Evolutionary conservation across 2,113 vertebrate species (phyloP).

Genomic region (Vulpes ferrilata): DNA sequence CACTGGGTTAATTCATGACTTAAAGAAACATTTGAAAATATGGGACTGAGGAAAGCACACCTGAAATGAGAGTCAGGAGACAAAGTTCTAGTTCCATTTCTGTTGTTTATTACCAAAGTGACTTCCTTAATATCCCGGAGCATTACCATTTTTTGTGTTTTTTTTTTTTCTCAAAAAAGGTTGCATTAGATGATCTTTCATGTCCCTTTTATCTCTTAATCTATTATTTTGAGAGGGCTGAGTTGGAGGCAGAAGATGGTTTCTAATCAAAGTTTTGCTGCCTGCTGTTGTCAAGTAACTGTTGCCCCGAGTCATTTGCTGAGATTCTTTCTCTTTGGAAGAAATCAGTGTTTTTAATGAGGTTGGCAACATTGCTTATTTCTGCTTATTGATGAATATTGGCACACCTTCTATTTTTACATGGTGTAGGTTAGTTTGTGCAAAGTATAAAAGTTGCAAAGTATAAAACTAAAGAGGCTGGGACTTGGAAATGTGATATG

Average conservation of each 20-base stretch:
- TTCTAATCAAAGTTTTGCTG: neutral
- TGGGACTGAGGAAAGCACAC: neutral
- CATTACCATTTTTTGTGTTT: neutral
- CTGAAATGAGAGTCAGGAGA: slow-evolving; percentile 16
- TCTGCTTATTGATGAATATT: neutral
- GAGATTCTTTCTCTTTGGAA: slow-evolving; percentile 3
- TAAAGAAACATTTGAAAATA: slow-evolving; percentile 18
- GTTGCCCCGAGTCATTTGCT: neutral
- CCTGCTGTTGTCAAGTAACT: neutral
- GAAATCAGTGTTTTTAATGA: slow-evolving; percentile 18
- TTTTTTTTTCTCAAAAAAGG: neutral
- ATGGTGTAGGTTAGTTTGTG: neutral
- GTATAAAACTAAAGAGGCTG: neutral
- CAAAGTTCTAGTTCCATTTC: neutral
- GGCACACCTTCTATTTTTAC: neutral
- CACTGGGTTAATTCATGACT: neutral
- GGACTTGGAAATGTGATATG: neutral
- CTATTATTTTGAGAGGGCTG: neutral
- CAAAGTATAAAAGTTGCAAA: neutral
- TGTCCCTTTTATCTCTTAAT: neutral
- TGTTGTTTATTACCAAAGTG: slow-evolving; percentile 19
- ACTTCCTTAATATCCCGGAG: neutral
- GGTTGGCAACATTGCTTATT: neutral
- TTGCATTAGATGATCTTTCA: neutral
- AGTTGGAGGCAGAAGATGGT: neutral